Percentiles rank a stretch among this genome's conserved stretches.
Conservation (phyloP, 1,140 invertebrate genomes). For the Drosophila leontia region DNA sequence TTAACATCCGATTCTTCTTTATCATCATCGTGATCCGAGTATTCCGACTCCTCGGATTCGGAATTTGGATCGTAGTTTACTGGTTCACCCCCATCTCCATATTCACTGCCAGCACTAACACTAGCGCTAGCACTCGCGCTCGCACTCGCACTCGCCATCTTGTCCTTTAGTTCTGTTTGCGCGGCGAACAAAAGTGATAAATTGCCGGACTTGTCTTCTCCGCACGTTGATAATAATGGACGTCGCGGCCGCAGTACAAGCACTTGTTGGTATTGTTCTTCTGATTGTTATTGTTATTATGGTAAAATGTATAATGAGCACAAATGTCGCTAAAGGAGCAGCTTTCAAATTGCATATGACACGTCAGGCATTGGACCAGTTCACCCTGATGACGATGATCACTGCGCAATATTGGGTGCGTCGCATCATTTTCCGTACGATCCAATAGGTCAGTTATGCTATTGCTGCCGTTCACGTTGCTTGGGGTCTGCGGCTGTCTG, state of each 20-base stretch:
- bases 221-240: conserved; percentile 42
- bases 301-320: conserved; percentile 57
- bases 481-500: neutral
- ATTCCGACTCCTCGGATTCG: conserved; percentile 66
- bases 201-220: conserved; percentile 20
- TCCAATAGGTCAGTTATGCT: conserved; percentile 16
- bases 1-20: neutral
- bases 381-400: conserved; percentile 56
- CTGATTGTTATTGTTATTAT: conserved; percentile 14
- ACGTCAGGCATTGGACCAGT: conserved; percentile 63
- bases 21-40: conserved; percentile 62
- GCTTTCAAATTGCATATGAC: conserved; percentile 39
- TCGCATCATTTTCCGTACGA: conserved; percentile 72
- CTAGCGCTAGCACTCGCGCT: neutral
- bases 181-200: conserved; percentile 63
- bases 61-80: conserved; percentile 25
- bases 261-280: conserved; percentile 37
- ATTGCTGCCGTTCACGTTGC: neutral
- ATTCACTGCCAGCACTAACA: conserved; percentile 8
- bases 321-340: conserved; percentile 63
- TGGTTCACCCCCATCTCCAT: conserved; percentile 12
- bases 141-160: conserved; percentile 24
- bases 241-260: conserved; percentile 61
- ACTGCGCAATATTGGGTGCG: conserved; percentile 60
- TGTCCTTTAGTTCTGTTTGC: conserved; percentile 19